phyloP scores from a whole-genome alignment of 1,140 invertebrate species.

The Brachionus asplanchnoidis region DNA sequence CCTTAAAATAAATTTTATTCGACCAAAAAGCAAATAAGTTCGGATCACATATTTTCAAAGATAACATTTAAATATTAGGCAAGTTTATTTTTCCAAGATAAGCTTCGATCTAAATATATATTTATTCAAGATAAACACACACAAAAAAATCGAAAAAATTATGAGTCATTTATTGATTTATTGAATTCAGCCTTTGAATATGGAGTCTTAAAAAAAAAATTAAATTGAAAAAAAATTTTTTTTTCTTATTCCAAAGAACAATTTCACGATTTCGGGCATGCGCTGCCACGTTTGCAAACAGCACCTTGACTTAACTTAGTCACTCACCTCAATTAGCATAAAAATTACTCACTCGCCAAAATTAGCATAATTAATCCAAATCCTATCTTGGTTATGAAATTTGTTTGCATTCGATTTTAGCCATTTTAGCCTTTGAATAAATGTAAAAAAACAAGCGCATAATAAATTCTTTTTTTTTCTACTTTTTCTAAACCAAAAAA shows the following conservation, averaged over 20 bases:
- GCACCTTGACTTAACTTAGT: not conserved
- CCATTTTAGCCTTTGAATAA: not conserved
- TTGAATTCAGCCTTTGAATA: not conserved
- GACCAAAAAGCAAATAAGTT: no score
- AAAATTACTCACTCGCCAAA: not conserved
- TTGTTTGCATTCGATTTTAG: not conserved
- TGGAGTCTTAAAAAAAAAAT: not conserved
- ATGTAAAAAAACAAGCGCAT: not conserved
- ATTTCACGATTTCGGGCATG: not conserved
- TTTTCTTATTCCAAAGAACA: not conserved
- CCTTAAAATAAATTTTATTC: no score
- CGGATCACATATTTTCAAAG: no score
- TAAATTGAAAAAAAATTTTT: not conserved
- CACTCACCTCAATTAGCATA: not conserved
- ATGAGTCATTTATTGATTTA: constrained; percentile 4
- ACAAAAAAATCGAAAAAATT: not conserved
- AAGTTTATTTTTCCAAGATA: not conserved
- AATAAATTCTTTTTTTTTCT: not conserved
- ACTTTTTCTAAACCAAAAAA: not conserved
- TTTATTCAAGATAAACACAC: not conserved
- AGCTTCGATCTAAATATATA: not conserved
- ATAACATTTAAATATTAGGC: not conserved
- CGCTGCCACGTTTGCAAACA: not conserved
- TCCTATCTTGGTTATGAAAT: not conserved
- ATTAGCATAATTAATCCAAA: not conserved